Evolutionary conservation across 1,140 invertebrate genomes (phyloP), one percentile per base, ranked within the genome.

Genomic region (Spodoptera frugiperda): DNA sequence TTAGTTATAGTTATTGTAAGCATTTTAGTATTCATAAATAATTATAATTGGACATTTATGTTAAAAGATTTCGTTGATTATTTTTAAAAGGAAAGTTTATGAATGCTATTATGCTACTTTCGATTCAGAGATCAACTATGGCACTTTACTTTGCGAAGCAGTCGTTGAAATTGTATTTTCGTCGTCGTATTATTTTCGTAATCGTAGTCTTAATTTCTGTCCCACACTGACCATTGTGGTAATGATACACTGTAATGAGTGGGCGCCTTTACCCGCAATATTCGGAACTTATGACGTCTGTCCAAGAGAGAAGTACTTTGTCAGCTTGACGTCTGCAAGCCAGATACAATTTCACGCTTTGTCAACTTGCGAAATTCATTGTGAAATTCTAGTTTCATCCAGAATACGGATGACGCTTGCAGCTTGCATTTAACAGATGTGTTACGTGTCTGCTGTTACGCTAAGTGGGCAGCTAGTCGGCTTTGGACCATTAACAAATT

Each of bases 281-380:
- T 87, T 83, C 77, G 75, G 63, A 86, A 87, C 79, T 87, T 90
- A 89, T 90, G 90, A 90, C 83, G 82, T 84, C 86, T 90, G 85
- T 90, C 84, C 82, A 80, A 84, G 81, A 77, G 81, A 77, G 75
- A 87, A 84, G 83, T 88, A 89, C 85, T 82, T 81, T 85, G 86
- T 91, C 87, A 92, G 89, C 85, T 87, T 89, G 89, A 85, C 83
- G 86, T 81, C 80, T 88, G 87, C 86, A 85, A 86, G 88, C 84
- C 85, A 87, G 90, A 89, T 87, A 92, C 90, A 92, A 92, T 92
- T 92, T 92, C 90, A 92, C 90, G 90, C 86, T 86, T 86, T 86
- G 89, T 86, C 87, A 91, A 91, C 88, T 91, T 90, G 89, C 86
- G 83, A 85, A 92, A 91, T 90, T 88, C 83, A 83, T 89, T 82